A percentile compares a stretch with the other conserved stretches of the same genome.
phyloP scores from a whole-genome alignment of 2,888 invertebrate species.

The Megamerina dolium region DNA sequence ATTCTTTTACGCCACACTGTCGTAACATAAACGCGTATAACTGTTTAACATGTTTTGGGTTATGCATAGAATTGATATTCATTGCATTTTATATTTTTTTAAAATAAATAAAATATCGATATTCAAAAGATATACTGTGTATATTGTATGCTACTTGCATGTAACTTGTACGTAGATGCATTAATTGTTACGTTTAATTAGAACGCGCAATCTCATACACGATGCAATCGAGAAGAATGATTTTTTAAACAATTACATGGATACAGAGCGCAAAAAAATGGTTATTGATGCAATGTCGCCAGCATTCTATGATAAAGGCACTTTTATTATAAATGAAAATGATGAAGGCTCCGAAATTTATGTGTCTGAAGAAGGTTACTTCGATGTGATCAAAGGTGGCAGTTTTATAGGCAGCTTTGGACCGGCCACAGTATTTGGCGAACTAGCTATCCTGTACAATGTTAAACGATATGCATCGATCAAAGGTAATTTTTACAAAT shows the following conservation, averaged over 20 bases:
- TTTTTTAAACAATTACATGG: constrained; percentile 71
- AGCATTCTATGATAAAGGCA: constrained; percentile 60
- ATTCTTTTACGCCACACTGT: no score
- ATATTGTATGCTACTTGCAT: not conserved
- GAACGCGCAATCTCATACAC: constrained; percentile 60
- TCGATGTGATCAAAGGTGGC: constrained; percentile 77
- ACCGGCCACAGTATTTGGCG: constrained; percentile 80
- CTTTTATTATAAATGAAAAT: constrained; percentile 71
- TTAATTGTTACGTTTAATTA: constrained; percentile 27
- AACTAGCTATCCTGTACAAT: constrained; percentile 89
- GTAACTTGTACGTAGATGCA: not conserved
- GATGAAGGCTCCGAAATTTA: constrained; percentile 81
- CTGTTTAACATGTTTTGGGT: no score
- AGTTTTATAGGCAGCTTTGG: constrained; percentile 73
- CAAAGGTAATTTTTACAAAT: constrained; percentile 53
- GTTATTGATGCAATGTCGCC: constrained; percentile 80
- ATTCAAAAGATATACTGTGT: not conserved
- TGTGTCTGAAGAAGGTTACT: constrained; percentile 78
- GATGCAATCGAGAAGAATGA: constrained; percentile 73
- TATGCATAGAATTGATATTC: no score
- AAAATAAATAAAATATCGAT: no score
- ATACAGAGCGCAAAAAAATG: constrained; percentile 65
- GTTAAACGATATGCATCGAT: constrained; percentile 86
- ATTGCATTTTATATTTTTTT: no score
- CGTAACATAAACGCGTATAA: no score